Percentiles rank a stretch among this genome's conserved stretches.
Conservation (phyloP, 2,797 vertebrate genomes). For the Perodicticus potto region DNA sequence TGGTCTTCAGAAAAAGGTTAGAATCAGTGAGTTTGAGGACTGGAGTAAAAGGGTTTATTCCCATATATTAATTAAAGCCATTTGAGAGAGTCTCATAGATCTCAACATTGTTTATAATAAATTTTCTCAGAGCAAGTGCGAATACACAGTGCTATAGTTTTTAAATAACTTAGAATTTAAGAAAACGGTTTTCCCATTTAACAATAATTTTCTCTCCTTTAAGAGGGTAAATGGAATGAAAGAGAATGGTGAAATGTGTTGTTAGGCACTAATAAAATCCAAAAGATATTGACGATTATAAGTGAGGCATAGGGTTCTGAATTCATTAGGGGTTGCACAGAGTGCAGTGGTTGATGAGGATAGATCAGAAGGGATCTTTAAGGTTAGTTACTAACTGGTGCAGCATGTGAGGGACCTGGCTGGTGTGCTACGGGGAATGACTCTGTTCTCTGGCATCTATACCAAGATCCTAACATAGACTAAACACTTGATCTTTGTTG, state of each 20-base stretch:
- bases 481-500: constrained; percentile 72
- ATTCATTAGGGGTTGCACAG: background rate
- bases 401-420: constrained; percentile 58
- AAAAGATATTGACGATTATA: background rate
- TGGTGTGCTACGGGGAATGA: constrained; percentile 3
- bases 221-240: background rate
- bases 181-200: constrained; percentile 9
- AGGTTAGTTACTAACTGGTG: constrained; percentile 6
- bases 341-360: background rate
- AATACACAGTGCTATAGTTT: background rate
- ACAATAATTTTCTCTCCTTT: background rate
- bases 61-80: background rate
- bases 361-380: constrained; percentile 6
- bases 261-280: constrained; percentile 38
- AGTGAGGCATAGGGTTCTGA: background rate
- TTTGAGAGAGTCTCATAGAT: background rate
- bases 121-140: background rate
- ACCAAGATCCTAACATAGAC: constrained; percentile 73
- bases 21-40: background rate
- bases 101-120: constrained; percentile 18
- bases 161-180: constrained; percentile 53
- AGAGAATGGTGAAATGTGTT: constrained; percentile 19
- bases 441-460: constrained; percentile 74
- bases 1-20: constrained; percentile 14
- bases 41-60: constrained; percentile 15